These are phyloP conservation scores for Otis tarda DNA, from an alignment of 2,113 vertebrate species.

Conservation along the genomic window DNA sequence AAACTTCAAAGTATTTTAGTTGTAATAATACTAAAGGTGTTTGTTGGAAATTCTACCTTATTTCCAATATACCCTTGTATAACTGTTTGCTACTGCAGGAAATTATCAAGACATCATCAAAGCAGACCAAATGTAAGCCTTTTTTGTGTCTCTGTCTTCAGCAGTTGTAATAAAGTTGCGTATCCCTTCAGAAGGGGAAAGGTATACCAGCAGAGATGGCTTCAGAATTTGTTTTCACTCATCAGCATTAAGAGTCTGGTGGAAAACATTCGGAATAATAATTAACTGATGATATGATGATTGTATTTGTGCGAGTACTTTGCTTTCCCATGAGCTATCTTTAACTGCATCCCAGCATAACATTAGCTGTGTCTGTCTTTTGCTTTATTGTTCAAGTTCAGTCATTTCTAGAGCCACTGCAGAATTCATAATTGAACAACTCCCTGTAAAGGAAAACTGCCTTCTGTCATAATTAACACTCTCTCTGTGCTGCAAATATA, in stretches of 20 bases:
- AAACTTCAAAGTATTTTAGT: not conserved
- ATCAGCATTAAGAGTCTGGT: not conserved
- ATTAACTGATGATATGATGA: constrained; percentile 41
- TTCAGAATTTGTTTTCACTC: not conserved
- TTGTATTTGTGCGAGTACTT: not conserved
- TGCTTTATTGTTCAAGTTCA: not conserved
- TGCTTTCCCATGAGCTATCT: not conserved
- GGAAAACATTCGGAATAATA: constrained; percentile 31
- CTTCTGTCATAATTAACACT: not conserved
- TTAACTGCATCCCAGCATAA: not conserved
- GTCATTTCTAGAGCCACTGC: not conserved
- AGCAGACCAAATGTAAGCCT: not conserved
- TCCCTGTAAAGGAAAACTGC: not conserved
- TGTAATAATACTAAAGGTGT: not conserved
- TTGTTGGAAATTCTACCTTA: not conserved
- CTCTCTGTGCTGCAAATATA: not conserved
- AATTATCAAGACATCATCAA: not conserved
- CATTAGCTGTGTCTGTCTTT: constrained; percentile 4
- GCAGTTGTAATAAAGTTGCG: not conserved
- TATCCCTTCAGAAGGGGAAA: not conserved
- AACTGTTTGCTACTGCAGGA: not conserved
- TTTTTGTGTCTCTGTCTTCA: not conserved
- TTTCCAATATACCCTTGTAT: not conserved
- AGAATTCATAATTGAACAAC: constrained; percentile 30
- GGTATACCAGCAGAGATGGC: not conserved